phyloP scores from a whole-genome alignment of 2,113 vertebrate species.

The Campylomormyrus tamandua region DNA sequence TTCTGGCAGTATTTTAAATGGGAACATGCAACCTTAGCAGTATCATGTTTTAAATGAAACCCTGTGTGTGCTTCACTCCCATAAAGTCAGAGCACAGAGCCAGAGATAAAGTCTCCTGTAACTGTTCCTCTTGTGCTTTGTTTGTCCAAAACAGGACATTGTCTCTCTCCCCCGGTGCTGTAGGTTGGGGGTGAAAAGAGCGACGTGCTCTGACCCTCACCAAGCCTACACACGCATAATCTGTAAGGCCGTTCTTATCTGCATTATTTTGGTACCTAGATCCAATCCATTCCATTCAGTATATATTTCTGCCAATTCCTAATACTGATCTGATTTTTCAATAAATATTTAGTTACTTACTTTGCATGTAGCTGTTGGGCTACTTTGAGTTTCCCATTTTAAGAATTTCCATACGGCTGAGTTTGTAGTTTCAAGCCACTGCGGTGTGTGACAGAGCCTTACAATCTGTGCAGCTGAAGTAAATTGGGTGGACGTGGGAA shows the following conservation, averaged over 20 bases:
- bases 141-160: not conserved
- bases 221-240: not conserved
- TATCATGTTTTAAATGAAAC: conserved; percentile 92
- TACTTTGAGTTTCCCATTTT: not conserved
- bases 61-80: conserved; percentile 76
- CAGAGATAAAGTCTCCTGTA: conserved; percentile 82
- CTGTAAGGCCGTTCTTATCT: not conserved
- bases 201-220: not conserved
- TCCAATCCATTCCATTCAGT: not conserved
- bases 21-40: conserved; percentile 61
- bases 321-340: not conserved
- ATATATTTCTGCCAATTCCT: not conserved
- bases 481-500: not conserved
- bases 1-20: conserved; percentile 22
- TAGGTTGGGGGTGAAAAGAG: not conserved
- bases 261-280: not conserved
- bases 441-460: not conserved
- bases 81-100: conserved; percentile 80
- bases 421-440: not conserved
- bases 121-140: conserved; percentile 32
- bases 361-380: not conserved
- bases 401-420: not conserved
- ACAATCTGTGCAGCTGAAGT: not conserved
- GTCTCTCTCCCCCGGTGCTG: not conserved
- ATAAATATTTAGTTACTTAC: not conserved